These are phyloP conservation scores for Coturnix japonica DNA, from an alignment of 2,113 vertebrate genomes.

Conservation along the genomic window DNA sequence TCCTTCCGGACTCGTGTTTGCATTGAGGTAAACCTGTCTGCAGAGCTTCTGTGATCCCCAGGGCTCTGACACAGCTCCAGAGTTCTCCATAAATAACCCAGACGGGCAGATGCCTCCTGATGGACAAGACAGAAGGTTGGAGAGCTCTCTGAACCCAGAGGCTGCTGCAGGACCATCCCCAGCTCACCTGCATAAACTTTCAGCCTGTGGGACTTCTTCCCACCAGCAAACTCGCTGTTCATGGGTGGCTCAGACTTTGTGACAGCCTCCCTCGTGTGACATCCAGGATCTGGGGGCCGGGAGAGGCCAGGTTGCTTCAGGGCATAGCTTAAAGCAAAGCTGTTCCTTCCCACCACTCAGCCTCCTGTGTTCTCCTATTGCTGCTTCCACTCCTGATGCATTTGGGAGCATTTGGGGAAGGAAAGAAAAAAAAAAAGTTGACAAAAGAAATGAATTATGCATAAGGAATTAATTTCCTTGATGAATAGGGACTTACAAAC, in stretches of 20 bases:
- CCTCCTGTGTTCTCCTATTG: slow-evolving; percentile 51
- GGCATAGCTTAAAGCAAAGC: neutral
- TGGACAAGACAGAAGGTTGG: neutral
- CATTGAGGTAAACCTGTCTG: neutral
- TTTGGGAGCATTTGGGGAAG: slow-evolving; percentile 46
- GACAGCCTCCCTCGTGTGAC: neutral
- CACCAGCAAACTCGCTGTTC: neutral
- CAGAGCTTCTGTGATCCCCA: neutral
- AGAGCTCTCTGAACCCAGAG: neutral
- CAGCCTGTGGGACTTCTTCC: neutral
- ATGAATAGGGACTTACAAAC: slow-evolving; percentile 80
- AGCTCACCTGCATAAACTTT: neutral
- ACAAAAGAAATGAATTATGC: slow-evolving; percentile 85
- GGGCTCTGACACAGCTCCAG: neutral
- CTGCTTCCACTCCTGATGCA: slow-evolving; percentile 58
- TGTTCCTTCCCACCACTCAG: neutral
- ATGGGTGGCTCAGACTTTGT: neutral
- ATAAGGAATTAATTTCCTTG: slow-evolving; percentile 83
- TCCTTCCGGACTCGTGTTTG: neutral
- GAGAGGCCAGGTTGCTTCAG: neutral
- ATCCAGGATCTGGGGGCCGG: neutral
- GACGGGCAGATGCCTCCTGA: neutral
- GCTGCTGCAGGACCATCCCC: neutral
- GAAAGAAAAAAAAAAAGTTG: neutral
- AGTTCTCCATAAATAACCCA: slow-evolving; percentile 15